Evolutionary conservation across 2,888 invertebrate species (phyloP).

Genomic region (Mechanitis messenoides): DNA sequence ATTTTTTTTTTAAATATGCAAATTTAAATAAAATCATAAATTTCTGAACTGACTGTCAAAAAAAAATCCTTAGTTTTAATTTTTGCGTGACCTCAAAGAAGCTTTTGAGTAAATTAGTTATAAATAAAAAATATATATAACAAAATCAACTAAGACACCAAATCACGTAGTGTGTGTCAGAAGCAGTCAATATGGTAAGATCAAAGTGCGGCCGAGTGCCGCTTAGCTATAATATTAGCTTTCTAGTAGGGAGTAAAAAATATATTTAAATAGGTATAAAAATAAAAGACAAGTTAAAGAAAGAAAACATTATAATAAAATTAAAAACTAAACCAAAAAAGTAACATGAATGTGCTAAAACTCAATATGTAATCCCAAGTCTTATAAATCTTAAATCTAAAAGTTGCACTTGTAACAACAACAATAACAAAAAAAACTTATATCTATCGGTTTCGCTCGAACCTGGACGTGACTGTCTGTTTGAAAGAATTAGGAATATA

Average conservation of each 20-base stretch:
- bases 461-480: conserved; percentile 45
- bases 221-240: conserved; percentile 35
- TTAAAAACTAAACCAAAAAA: conserved; percentile 24
- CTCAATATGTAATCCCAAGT: conserved; percentile 3
- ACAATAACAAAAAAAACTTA: conserved; percentile 24
- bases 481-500: conserved; percentile 33
- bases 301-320: conserved; percentile 32
- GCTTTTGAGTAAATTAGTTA: too few species aligned
- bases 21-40: too few species aligned
- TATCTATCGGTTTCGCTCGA: conserved; percentile 39
- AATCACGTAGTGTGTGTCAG: conserved; percentile 28
- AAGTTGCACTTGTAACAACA: conserved; percentile 20
- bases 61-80: too few species aligned
- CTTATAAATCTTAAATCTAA: conserved; percentile 14
- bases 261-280: background rate
- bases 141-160: conserved; percentile 1
- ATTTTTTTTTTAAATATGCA: too few species aligned
- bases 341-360: conserved; percentile 11
- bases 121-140: background rate
- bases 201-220: conserved; percentile 35
- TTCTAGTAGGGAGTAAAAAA: background rate
- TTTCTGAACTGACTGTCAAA: too few species aligned
- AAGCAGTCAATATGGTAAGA: conserved; percentile 38
- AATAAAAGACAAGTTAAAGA: conserved; percentile 18
- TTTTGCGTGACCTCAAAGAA: too few species aligned